phyloP scores from a whole-genome alignment of 2,113 vertebrate species.

The Balaenoptera acutorostrata region DNA sequence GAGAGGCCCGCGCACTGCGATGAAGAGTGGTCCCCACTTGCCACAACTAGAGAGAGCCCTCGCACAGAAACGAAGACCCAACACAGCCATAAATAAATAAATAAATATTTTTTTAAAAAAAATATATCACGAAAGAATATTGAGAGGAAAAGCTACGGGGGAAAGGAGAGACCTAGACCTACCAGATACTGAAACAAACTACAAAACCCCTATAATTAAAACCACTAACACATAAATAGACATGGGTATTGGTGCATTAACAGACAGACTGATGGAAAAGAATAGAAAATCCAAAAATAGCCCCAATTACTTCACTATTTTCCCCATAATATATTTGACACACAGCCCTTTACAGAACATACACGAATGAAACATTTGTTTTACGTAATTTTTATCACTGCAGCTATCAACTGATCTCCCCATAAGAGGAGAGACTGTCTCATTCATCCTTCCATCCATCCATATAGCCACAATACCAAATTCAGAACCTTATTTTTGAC shows the following conservation, averaged over 20 bases:
- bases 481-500: neutral
- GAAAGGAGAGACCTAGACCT: neutral
- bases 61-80: too few relatives aligned
- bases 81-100: too few relatives aligned
- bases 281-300: neutral
- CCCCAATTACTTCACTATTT: neutral
- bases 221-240: neutral
- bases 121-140: neutral
- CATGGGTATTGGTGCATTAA: neutral
- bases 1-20: too few relatives aligned
- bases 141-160: neutral
- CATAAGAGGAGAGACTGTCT: neutral
- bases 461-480: neutral
- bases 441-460: neutral
- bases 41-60: too few relatives aligned
- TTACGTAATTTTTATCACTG: neutral
- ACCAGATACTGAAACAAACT: neutral
- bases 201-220: neutral
- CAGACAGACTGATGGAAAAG: neutral
- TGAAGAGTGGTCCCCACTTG: too few relatives aligned
- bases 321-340: neutral
- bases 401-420: neutral
- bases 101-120: too few relatives aligned
- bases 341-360: neutral
- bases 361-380: neutral